Evolutionary conservation across 2,888 invertebrate species (phyloP).

Genomic region (Coelinius sp.): DNA sequence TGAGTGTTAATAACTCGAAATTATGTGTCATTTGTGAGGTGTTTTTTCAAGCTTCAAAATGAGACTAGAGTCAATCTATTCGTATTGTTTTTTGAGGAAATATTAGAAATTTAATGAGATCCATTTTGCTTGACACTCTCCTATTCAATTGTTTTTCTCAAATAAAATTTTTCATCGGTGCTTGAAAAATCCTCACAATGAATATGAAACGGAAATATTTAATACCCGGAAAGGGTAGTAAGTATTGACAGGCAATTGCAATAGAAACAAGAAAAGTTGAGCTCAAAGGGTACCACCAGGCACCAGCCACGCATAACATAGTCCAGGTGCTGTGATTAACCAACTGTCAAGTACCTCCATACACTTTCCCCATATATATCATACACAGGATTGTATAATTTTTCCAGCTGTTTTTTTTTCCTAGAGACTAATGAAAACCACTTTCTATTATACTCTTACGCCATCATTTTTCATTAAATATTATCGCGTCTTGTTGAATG

Average conservation of each 20-base stretch:
- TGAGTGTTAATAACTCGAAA: too few species aligned
- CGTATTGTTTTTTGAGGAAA: too few species aligned
- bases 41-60: too few species aligned
- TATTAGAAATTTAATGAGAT: too few species aligned
- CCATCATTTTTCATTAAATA: not conserved
- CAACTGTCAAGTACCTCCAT: conserved; percentile 44
- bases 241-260: conserved; percentile 36
- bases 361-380: conserved; percentile 33
- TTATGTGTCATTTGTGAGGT: too few species aligned
- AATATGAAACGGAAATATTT: conserved; percentile 37
- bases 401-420: not conserved
- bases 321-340: conserved; percentile 55
- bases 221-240: conserved; percentile 42
- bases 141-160: not conserved
- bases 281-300: conserved; percentile 52
- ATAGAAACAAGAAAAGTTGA: conserved; percentile 8
- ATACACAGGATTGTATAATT: not conserved
- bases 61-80: too few species aligned
- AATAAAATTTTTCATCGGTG: not conserved
- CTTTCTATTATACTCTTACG: not conserved
- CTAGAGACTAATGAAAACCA: too few species aligned
- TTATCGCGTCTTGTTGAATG: not conserved
- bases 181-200: conserved; percentile 27
- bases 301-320: conserved; percentile 64
- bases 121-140: too few species aligned